These are phyloP conservation scores for Arenaria interpres DNA, from an alignment of 2,113 vertebrate species.

Conservation along the genomic window DNA sequence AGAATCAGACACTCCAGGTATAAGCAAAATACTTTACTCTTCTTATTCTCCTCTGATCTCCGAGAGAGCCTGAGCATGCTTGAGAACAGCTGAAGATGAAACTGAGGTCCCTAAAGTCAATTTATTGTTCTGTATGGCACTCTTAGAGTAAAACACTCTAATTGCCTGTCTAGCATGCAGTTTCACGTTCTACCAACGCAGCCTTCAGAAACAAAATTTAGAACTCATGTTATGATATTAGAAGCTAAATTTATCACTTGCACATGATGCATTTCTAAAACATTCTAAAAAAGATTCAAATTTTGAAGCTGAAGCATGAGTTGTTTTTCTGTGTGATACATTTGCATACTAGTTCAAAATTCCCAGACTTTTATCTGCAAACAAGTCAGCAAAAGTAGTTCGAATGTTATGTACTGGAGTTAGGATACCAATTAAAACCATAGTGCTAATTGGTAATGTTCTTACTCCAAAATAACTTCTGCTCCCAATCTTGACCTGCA, in stretches of 20 bases:
- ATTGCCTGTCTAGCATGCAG: neutral
- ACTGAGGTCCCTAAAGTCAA: rapidly evolving
- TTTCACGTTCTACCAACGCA: neutral
- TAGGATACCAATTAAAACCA: neutral
- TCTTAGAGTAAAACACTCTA: neutral
- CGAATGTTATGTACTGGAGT: neutral
- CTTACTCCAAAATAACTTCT: neutral
- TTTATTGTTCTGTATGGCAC: neutral
- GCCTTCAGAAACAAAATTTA: neutral
- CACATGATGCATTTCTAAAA: neutral
- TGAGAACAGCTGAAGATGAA: neutral
- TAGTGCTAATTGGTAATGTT: neutral
- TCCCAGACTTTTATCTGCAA: neutral
- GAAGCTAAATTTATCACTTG: neutral
- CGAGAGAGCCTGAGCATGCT: neutral
- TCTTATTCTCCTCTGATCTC: neutral
- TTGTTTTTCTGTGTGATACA: neutral
- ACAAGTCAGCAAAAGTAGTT: neutral
- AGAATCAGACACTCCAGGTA: constrained; percentile 72
- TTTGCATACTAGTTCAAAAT: neutral
- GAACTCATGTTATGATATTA: rapidly evolving
- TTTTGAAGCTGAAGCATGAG: neutral
- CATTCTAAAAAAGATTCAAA: neutral
- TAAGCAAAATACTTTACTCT: neutral
- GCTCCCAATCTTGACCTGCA: neutral